A percentile compares a stretch with the other conserved stretches of the same genome.
These are phyloP conservation scores for Apodemia zela DNA, from an alignment of 2,888 invertebrate species.

Conservation along the genomic window DNA sequence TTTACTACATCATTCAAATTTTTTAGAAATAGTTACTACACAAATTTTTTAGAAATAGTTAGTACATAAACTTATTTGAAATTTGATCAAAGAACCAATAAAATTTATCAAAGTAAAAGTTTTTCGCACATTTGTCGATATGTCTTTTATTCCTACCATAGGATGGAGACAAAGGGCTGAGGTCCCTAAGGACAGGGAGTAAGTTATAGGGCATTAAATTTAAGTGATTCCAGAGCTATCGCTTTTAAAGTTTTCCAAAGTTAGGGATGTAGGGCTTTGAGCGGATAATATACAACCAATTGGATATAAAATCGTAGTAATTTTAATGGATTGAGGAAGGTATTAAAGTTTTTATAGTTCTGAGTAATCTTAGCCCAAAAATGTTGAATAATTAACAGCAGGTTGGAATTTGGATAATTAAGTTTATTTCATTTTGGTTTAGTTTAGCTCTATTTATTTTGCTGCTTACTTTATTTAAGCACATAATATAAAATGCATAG, in stretches of 20 bases:
- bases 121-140: constrained; percentile 50
- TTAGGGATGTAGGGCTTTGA: constrained; percentile 30
- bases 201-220: constrained; percentile 71
- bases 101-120: constrained; percentile 32
- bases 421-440: too few species aligned
- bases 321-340: background rate
- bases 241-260: constrained; percentile 56
- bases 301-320: constrained; percentile 14
- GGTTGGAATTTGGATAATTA: too few species aligned
- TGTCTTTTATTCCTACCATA: constrained; percentile 44
- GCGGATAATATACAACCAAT: constrained; percentile 27
- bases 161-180: constrained; percentile 55
- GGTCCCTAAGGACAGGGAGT: constrained; percentile 48
- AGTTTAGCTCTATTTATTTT: too few species aligned
- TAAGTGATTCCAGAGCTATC: constrained; percentile 65
- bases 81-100: constrained; percentile 27
- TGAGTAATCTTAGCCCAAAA: too few species aligned
- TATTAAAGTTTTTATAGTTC: too few species aligned
- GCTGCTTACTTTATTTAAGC: too few species aligned
- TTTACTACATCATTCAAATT: too few species aligned
- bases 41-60: too few species aligned
- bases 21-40: too few species aligned
- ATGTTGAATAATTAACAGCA: too few species aligned
- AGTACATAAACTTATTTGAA: constrained; percentile 12
- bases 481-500: too few species aligned